A percentile compares a stretch with the other conserved stretches of the same genome.
These are phyloP conservation scores for Pachliopta kotzebuea DNA, from an alignment of 2,888 invertebrate species.

Conservation along the genomic window DNA sequence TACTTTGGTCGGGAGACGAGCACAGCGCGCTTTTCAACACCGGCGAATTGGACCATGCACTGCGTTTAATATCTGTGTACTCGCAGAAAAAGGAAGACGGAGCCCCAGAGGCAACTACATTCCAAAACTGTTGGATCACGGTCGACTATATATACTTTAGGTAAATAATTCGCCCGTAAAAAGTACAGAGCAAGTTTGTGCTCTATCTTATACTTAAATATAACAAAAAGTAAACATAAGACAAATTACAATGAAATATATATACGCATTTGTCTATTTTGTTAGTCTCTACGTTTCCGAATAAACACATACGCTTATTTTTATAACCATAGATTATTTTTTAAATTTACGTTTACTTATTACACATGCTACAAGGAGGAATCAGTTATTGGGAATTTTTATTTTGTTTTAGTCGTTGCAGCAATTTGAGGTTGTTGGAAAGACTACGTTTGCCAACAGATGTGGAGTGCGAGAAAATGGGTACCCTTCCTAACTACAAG, in stretches of 20 bases:
- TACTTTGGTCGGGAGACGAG: slow-evolving; percentile 28
- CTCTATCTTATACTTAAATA: not conserved
- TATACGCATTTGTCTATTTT: too few relatives aligned
- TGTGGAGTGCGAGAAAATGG: slow-evolving; percentile 77
- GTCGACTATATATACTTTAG: slow-evolving; percentile 97
- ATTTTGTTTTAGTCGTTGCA: slow-evolving; percentile 59
- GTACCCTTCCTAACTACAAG: slow-evolving; percentile 85
- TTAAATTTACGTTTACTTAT: too few relatives aligned
- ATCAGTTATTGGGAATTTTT: too few relatives aligned
- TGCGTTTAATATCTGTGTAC: slow-evolving; percentile 86
- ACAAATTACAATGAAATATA: too few relatives aligned
- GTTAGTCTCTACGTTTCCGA: too few relatives aligned
- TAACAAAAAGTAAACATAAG: too few relatives aligned
- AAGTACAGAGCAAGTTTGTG: not conserved
- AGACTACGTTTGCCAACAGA: slow-evolving; percentile 84
- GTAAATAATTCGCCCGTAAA: slow-evolving; percentile 47
- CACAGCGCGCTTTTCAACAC: slow-evolving; percentile 76
- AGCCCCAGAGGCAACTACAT: slow-evolving; percentile 85
- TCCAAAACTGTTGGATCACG: slow-evolving; percentile 87
- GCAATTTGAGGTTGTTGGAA: slow-evolving; percentile 77
- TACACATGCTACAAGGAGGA: too few relatives aligned
- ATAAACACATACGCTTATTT: too few relatives aligned
- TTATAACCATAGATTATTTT: too few relatives aligned
- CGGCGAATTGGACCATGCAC: slow-evolving; percentile 82
- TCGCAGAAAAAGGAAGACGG: slow-evolving; percentile 66